Evolutionary conservation across 2,797 vertebrate genomes (phyloP).

Genomic region (Ctenopoma kingsleyae): DNA sequence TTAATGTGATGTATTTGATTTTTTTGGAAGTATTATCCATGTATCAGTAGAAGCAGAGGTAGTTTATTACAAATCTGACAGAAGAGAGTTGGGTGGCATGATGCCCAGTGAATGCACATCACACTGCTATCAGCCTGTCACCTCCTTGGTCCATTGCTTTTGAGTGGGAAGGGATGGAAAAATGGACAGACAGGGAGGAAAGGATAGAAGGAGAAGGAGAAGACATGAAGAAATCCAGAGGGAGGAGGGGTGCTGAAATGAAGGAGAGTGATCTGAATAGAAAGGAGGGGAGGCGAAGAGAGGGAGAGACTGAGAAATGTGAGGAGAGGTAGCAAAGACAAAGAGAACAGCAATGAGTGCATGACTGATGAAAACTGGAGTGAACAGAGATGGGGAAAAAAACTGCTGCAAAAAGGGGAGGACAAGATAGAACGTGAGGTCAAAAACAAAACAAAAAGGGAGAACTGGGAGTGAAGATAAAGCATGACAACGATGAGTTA

Average conservation of each 20-base stretch:
- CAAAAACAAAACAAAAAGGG: conserved; percentile 12
- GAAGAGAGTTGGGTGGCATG: conserved; percentile 49
- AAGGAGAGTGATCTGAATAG: conserved; percentile 70
- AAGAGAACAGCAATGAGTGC: conserved; percentile 50
- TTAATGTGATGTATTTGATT: conserved; percentile 59
- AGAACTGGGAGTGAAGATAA: conserved; percentile 31
- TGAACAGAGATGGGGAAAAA: conserved; percentile 41
- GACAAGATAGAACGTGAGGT: conserved; percentile 26
- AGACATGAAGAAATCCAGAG: conserved; percentile 33
- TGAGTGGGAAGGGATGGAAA: conserved; percentile 28
- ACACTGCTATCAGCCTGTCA: conserved; percentile 43
- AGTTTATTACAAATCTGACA: conserved; percentile 57
- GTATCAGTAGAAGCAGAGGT: conserved; percentile 55
- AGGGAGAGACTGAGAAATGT: conserved; percentile 19
- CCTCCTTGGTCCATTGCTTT: conserved; percentile 54
- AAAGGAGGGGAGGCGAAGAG: conserved; percentile 44
- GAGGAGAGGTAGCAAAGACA: conserved; percentile 35
- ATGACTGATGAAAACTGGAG: conserved; percentile 67
- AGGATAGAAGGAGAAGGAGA: conserved; percentile 30
- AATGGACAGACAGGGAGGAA: conserved; percentile 26
- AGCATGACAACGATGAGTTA: conserved; percentile 49
- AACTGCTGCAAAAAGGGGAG: conserved; percentile 1
- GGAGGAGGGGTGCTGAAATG: conserved; percentile 52
- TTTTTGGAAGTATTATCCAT: conserved; percentile 52
- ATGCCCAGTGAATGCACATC: conserved; percentile 55